phyloP scores from a whole-genome alignment of 2,113 vertebrate genomes.

The Upupa epops region DNA sequence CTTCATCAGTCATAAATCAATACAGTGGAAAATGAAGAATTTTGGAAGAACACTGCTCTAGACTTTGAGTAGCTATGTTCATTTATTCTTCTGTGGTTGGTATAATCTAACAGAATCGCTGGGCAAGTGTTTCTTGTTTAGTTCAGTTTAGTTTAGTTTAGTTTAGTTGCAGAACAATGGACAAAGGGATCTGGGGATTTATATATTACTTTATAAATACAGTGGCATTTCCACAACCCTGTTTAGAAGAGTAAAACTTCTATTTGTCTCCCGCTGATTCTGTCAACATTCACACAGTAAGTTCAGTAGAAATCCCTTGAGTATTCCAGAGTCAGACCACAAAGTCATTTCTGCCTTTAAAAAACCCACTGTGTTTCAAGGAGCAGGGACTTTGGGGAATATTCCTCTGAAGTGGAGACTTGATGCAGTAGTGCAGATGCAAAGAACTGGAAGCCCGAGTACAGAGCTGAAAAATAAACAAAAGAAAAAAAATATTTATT shows the following conservation, averaged over 20 bases:
- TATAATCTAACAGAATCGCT: slow-evolving; percentile 13
- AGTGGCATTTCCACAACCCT: slow-evolving; percentile 49
- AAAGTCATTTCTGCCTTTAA: slow-evolving; percentile 56
- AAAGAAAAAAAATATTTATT: background rate
- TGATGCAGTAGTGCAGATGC: background rate
- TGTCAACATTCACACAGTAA: slow-evolving; percentile 50
- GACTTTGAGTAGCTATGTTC: background rate
- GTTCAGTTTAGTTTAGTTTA: slow-evolving; percentile 21
- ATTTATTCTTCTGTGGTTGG: background rate
- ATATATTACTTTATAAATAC: slow-evolving; percentile 16
- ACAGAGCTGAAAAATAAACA: slow-evolving; percentile 13
- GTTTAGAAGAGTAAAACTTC: slow-evolving; percentile 59
- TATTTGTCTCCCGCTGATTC: slow-evolving; percentile 63
- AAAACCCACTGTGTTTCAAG: slow-evolving; percentile 49
- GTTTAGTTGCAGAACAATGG: slow-evolving; percentile 40
- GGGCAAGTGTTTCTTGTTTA: background rate
- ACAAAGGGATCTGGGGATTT: slow-evolving; percentile 38
- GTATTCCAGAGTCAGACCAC: slow-evolving; percentile 46
- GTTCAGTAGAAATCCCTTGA: slow-evolving; percentile 53
- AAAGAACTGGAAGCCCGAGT: background rate
- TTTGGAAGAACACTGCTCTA: background rate
- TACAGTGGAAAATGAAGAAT: background rate
- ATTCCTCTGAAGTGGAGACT: slow-evolving; percentile 24
- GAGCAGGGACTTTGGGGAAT: slow-evolving; percentile 23
- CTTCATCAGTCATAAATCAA: background rate